Base-by-base conservation (phyloP, 2,113 vertebrate genomes). In the Corythornis cristatus region DNA sequence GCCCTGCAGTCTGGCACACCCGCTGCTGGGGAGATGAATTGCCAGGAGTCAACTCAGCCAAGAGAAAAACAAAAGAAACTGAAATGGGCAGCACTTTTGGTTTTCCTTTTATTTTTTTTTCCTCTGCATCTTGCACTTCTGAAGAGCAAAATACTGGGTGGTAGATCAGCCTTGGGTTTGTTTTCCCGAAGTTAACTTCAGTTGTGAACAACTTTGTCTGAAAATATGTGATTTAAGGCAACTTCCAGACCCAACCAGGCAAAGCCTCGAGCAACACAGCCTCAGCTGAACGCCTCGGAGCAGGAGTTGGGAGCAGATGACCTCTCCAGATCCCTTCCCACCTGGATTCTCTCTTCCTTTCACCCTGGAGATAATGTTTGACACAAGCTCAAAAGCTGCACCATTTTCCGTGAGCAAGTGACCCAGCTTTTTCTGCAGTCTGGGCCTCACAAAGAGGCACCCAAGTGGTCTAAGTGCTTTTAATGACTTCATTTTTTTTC, bases 281-380 rank as follows among this genome's bases (percentile, higher is more conserved):
- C 54, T 22, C 17, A 50, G 5, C 20, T 15, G 53, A 40, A 29
- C 2, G 25, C 18, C n/a, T 35, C 20, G 0, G 2, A 64, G 62
- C 25, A 12, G 37, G n/a, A n/a, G 8, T 9, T 17, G 15, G 60
- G 45, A 50, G 14, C 40, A 70, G 50, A 26, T 0, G 3, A 37
- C 16, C 42, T 45, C 42, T 0, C 3, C 9, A 45, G n/a, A 31
- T 40, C 68, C 42, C 20, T 31, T 61, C 31, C 50, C 11, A 21
- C 16, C 7, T 0, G 26, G 28, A 16, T 40, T 26, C 33, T 8
- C 37, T 28, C 31, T 16, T 15, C 67, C 14, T 57, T 33, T 40
- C 22, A 62, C 60, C 10, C 11, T 23, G 28, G 15, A 3, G 0
- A 5, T 3, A 23, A 15, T 0, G 0, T 31, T 25, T 56, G 37